These are phyloP conservation scores for Melanotaenia pygmaea DNA, from an alignment of 2,797 vertebrate species.

Conservation along the genomic window DNA sequence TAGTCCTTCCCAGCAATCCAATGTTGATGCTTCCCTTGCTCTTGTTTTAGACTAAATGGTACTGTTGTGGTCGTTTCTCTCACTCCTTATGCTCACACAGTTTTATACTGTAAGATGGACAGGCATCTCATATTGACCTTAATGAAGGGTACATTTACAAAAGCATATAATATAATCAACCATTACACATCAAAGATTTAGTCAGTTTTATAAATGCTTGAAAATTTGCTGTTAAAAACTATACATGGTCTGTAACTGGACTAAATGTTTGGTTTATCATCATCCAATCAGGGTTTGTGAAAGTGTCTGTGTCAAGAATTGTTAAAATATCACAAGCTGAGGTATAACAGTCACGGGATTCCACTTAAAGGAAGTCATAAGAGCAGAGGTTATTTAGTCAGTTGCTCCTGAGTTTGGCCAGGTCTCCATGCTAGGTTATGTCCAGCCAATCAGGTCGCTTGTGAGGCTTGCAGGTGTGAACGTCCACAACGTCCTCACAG, in stretches of 20 bases:
- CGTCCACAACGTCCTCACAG: constrained; percentile 92
- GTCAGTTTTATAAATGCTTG: constrained; percentile 32
- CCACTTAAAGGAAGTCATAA: constrained; percentile 67
- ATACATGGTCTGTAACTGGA: constrained; percentile 55
- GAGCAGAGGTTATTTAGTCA: constrained; percentile 57
- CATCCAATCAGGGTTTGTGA: constrained; percentile 32
- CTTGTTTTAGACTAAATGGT: constrained; percentile 29
- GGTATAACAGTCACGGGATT: constrained; percentile 53
- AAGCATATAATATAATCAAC: constrained; percentile 39
- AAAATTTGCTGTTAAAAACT: constrained; percentile 28
- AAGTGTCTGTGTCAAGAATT: constrained; percentile 67
- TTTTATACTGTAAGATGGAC: constrained; percentile 26
- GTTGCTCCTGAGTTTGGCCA: constrained; percentile 25
- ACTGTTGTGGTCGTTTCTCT: constrained; percentile 13
- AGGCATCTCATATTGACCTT: constrained; percentile 20
- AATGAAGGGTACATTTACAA: constrained; percentile 35
- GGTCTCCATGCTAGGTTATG: constrained; percentile 83
- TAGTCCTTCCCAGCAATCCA: constrained; percentile 47
- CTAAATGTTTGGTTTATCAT: constrained; percentile 55
- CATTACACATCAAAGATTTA: constrained; percentile 47
- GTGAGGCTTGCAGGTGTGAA: constrained; percentile 97
- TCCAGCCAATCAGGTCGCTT: constrained; percentile 94
- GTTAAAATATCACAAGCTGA: constrained; percentile 77
- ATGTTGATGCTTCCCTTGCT: constrained; percentile 14
- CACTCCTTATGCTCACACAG: constrained; percentile 17